Evolutionary conservation across 2,113 vertebrate genomes (phyloP).

Genomic region (Protobothrops mucrosquamatus): DNA sequence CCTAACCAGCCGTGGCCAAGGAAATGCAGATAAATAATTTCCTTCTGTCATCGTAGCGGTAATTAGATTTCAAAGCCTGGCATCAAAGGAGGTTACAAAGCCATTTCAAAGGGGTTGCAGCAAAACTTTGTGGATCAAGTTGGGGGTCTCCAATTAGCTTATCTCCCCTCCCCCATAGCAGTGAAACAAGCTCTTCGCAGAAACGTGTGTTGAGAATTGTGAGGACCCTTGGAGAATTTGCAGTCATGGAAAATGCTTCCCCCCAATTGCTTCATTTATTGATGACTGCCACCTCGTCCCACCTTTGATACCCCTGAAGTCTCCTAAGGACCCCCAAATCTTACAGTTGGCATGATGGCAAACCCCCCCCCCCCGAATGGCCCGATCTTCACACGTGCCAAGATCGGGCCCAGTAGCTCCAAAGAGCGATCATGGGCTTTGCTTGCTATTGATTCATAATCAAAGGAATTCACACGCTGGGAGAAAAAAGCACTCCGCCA

Average conservation of each 20-base stretch:
- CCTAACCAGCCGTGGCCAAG: constrained; percentile 45
- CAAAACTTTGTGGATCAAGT: not conserved
- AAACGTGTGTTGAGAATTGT: not conserved
- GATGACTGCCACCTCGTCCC: not conserved
- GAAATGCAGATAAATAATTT: constrained; percentile 37
- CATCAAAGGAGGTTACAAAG: constrained; percentile 23
- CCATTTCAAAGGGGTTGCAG: not conserved
- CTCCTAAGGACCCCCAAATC: not conserved
- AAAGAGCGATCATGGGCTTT: not conserved
- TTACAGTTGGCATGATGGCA: not conserved
- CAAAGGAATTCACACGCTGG: not conserved
- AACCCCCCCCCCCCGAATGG: not conserved
- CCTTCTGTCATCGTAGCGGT: not conserved
- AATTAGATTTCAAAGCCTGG: constrained; percentile 48
- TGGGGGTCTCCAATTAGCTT: constrained; percentile 2
- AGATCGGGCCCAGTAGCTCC: not conserved
- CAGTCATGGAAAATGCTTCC: not conserved
- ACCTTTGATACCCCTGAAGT: not conserved
- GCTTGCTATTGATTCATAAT: not conserved
- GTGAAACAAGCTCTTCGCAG: not conserved
- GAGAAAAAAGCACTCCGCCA: not conserved
- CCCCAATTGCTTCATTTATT: not conserved
- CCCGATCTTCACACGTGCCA: not conserved
- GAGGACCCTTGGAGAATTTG: not conserved
- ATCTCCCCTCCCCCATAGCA: not conserved